Conservation (phyloP, 2,888 invertebrate species). For the Hedya salicella region DNA sequence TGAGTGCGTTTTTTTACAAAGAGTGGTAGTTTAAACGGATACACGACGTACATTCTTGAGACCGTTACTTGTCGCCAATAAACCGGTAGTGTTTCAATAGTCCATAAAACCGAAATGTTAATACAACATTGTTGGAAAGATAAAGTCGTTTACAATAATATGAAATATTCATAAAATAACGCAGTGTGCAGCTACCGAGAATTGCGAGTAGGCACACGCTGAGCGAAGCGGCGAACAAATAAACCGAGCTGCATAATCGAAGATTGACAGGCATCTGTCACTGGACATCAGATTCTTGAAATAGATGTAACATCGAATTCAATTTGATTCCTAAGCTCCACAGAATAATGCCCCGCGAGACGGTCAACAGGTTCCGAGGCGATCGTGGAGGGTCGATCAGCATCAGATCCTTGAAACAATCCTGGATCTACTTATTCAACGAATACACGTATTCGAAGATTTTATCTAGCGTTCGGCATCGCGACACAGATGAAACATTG, state of each 20-base stretch:
- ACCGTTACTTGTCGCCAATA: constrained; percentile 55
- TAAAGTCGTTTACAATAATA: constrained; percentile 79
- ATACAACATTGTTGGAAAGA: constrained; percentile 72
- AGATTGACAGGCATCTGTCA: constrained; percentile 60
- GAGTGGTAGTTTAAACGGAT: not conserved
- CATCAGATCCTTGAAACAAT: constrained; percentile 65
- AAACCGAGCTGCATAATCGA: constrained; percentile 54
- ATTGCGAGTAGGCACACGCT: constrained; percentile 50
- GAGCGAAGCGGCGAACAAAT: constrained; percentile 60
- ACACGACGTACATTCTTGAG: not conserved
- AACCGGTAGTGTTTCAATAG: constrained; percentile 59
- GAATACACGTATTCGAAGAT: constrained; percentile 63
- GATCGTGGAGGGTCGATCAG: constrained; percentile 56
- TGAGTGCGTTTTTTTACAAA: not conserved
- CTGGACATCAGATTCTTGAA: constrained; percentile 41
- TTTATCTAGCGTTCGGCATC: constrained; percentile 69
- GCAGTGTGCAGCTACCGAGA: constrained; percentile 63
- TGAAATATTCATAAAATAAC: constrained; percentile 81
- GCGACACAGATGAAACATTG: constrained; percentile 74
- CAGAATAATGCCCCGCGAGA: constrained; percentile 54
- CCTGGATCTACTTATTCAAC: constrained; percentile 68
- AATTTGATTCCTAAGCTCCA: constrained; percentile 31
- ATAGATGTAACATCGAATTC: constrained; percentile 42
- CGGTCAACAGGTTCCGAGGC: constrained; percentile 50
- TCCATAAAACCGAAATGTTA: constrained; percentile 70